Conservation (phyloP, 1,140 invertebrate genomes). For the Araneus ventricosus region DNA sequence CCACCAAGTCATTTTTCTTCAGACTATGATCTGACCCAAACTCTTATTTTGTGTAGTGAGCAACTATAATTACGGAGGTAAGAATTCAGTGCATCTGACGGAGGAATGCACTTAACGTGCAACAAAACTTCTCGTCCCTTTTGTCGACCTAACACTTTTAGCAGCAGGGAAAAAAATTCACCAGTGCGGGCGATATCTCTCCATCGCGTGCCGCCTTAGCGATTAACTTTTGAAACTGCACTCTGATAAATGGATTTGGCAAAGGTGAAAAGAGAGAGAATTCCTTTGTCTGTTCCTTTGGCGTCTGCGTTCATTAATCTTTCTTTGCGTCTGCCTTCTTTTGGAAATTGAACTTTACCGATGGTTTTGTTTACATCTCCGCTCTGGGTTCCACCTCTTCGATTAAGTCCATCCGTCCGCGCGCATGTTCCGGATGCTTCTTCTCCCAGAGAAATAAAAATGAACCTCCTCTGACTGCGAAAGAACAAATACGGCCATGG, state of each 20-base stretch:
- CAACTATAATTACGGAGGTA: not conserved
- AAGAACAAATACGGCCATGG: not conserved
- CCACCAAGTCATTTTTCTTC: too few species aligned
- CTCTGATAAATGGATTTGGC: constrained; percentile 75
- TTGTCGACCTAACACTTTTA: constrained; percentile 37
- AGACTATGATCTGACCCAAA: too few species aligned
- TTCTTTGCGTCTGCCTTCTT: constrained; percentile 53
- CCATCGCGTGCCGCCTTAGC: constrained; percentile 70
- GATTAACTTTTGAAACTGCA: constrained; percentile 75
- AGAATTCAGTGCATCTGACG: not conserved
- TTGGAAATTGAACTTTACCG: constrained; percentile 73
- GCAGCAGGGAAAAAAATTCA: not conserved
- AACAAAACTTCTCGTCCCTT: not conserved
- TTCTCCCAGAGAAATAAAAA: not conserved
- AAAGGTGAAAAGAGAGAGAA: constrained; percentile 71
- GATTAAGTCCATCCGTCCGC: constrained; percentile 35
- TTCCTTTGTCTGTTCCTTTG: constrained; percentile 61
- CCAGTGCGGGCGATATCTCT: constrained; percentile 35
- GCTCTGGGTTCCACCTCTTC: constrained; percentile 44
- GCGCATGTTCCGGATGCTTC: not conserved
- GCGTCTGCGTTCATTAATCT: constrained; percentile 69
- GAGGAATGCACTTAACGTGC: not conserved
- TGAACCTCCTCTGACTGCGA: not conserved
- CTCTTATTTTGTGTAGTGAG: not conserved
- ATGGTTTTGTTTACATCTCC: constrained; percentile 72